These are phyloP conservation scores for Archocentrus centrarchus DNA, from an alignment of 2,113 vertebrate species.

Conservation along the genomic window DNA sequence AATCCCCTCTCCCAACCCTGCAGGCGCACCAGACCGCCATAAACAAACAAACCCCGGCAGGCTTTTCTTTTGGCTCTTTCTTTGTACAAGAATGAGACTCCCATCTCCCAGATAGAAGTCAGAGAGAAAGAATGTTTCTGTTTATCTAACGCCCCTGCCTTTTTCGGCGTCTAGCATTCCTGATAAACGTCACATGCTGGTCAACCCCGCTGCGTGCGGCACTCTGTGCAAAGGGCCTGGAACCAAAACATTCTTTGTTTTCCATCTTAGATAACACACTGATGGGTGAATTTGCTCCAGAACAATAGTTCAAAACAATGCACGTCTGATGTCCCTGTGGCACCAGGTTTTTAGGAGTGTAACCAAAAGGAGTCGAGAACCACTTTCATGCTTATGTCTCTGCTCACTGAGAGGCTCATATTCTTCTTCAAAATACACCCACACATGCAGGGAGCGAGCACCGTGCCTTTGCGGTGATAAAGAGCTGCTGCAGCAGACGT, in stretches of 20 bases:
- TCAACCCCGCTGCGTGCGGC: background rate
- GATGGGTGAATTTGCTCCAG: background rate
- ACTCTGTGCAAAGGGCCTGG: background rate
- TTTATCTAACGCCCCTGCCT: conserved; percentile 53
- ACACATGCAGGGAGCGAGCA: conserved; percentile 29
- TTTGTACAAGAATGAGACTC: conserved; percentile 20
- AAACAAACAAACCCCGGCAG: conserved; percentile 28
- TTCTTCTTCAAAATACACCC: conserved; percentile 19
- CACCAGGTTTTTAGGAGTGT: background rate
- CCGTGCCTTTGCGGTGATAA: conserved; percentile 1
- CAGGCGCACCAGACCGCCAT: conserved; percentile 10
- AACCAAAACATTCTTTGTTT: conserved; percentile 46
- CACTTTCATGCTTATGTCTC: background rate
- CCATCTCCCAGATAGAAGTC: conserved; percentile 33
- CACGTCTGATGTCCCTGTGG: background rate
- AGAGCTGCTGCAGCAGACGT: conserved; percentile 55
- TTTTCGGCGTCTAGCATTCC: conserved; percentile 44
- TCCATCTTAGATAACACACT: background rate
- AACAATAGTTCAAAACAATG: background rate
- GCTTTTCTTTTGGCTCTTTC: background rate
- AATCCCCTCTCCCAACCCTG: conserved; percentile 10
- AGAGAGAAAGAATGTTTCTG: conserved; percentile 67
- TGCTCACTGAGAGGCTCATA: background rate
- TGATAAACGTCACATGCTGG: conserved; percentile 52
- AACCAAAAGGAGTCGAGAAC: background rate